Conservation (phyloP, 2,113 vertebrate species). For the Galbula dea region DNA sequence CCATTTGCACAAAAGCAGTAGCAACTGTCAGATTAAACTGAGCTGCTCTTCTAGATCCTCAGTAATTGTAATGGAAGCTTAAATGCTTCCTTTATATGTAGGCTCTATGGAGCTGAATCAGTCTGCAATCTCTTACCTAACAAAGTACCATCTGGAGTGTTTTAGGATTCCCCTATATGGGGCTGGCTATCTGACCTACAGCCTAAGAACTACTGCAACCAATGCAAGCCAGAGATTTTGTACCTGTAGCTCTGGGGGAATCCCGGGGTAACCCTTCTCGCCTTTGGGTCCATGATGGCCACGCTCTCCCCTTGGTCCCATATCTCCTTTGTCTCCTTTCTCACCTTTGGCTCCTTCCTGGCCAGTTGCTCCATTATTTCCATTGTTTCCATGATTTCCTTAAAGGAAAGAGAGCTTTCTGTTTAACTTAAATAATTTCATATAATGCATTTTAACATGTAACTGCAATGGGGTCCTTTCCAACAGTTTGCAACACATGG, state of each 20-base stretch:
- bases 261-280: conserved; percentile 80
- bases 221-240: neutral
- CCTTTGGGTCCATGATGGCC: conserved; percentile 80
- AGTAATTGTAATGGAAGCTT: neutral
- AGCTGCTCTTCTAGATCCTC: neutral
- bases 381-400: conserved; percentile 86
- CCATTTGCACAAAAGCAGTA: neutral
- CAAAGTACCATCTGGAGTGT: neutral
- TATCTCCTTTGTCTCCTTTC: conserved; percentile 82
- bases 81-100: neutral
- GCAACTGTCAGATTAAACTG: neutral
- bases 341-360: conserved; percentile 81
- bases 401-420: conserved; percentile 7
- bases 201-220: neutral
- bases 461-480: neutral
- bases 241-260: conserved; percentile 83
- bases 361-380: conserved; percentile 82
- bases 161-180: neutral
- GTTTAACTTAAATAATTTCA: neutral
- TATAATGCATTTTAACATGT: neutral
- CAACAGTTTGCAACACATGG: neutral
- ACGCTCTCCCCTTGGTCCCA: conserved; percentile 78
- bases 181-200: neutral
- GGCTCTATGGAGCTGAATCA: neutral
- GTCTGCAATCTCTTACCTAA: neutral